Percentiles rank a stretch among this genome's conserved stretches.
Conservation (phyloP, 2,888 invertebrate genomes). For the Agonum fuliginosum region DNA sequence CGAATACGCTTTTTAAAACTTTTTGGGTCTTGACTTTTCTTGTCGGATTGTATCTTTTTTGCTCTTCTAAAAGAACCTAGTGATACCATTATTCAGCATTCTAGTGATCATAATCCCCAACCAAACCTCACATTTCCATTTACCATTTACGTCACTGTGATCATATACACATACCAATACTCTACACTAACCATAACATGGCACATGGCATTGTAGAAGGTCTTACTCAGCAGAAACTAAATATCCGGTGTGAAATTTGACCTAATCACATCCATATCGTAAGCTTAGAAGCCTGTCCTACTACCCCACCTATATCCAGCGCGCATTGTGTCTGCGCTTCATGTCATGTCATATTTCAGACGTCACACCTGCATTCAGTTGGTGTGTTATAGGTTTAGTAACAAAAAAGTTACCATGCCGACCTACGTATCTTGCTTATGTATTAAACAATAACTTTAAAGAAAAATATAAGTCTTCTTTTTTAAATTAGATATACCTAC, state of each 20-base stretch:
- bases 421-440: too few species aligned
- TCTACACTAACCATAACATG: neutral
- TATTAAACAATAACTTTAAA: too few species aligned
- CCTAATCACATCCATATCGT: neutral
- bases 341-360: slow-evolving; percentile 1
- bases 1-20: too few species aligned
- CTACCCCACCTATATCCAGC: neutral
- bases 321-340: slow-evolving; percentile 5
- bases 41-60: too few species aligned
- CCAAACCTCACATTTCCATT: neutral
- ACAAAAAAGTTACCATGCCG: too few species aligned
- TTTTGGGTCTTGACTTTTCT: too few species aligned
- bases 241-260: slow-evolving; percentile 32
- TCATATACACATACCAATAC: neutral
- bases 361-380: slow-evolving; percentile 13
- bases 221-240: slow-evolving; percentile 19
- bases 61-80: too few species aligned
- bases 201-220: neutral
- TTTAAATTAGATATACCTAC: too few species aligned
- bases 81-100: too few species aligned
- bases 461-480: too few species aligned
- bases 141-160: neutral
- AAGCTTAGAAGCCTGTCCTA: neutral
- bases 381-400: too few species aligned
- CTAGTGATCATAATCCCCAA: too few species aligned